Conservation (phyloP, 2,888 invertebrate species). For the Bombylius discolor region DNA sequence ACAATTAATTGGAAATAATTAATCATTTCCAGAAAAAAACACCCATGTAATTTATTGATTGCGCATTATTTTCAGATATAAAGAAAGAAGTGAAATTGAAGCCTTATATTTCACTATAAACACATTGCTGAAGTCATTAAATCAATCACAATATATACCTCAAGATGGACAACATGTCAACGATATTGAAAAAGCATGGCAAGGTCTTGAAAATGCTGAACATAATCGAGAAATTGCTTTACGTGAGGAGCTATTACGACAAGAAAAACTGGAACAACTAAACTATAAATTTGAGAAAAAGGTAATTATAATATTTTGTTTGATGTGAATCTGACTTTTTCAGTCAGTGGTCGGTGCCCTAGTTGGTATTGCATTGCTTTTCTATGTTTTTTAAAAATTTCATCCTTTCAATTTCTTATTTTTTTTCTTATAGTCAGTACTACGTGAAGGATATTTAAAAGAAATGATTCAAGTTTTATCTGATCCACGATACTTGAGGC, state of each 20-base stretch:
- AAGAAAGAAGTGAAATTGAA: conserved; percentile 93
- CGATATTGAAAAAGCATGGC: conserved; percentile 93
- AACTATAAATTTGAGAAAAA: conserved; percentile 95
- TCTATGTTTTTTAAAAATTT: too few species aligned
- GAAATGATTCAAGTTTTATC: conserved; percentile 95
- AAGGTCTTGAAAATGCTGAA: conserved; percentile 81
- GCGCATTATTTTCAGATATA: conserved; percentile 49
- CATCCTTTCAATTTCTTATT: neutral
- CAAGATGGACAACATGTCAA: conserved; percentile 84
- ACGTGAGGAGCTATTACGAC: conserved; percentile 77
- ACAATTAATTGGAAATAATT: too few species aligned
- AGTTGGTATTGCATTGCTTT: too few species aligned
- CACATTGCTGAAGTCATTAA: conserved; percentile 86
- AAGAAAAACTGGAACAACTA: conserved; percentile 85
- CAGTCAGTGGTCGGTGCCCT: too few species aligned
- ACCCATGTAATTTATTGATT: too few species aligned
- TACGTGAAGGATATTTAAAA: conserved; percentile 88
- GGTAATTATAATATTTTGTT: conserved; percentile 31
- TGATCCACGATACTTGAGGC: conserved; percentile 79
- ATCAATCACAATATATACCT: conserved; percentile 74
- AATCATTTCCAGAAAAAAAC: too few species aligned
- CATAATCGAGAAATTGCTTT: conserved; percentile 87
- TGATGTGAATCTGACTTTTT: too few species aligned
- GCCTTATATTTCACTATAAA: conserved; percentile 94
- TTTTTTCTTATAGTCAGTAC: conserved; percentile 48